phyloP scores from a whole-genome alignment of 2,113 vertebrate species.

The Petrocephalus microphthalmus region DNA sequence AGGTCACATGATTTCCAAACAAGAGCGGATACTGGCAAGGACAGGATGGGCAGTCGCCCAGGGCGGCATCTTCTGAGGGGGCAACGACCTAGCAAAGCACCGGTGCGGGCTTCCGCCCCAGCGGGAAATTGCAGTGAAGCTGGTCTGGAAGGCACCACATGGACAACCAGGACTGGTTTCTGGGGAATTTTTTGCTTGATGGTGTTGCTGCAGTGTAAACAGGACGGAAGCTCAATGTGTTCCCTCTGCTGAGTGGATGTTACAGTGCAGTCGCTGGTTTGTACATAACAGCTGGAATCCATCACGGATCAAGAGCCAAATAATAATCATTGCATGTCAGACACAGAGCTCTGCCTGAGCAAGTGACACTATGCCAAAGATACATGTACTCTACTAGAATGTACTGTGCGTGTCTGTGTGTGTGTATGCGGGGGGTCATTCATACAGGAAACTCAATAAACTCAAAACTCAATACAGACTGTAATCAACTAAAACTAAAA shows the following conservation, averaged over 20 bases:
- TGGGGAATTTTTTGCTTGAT: background rate
- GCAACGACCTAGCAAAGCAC: background rate
- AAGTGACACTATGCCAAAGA: background rate
- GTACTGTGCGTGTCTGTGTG: too few species aligned
- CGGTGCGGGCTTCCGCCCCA: background rate
- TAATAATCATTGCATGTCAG: background rate
- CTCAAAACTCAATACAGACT: too few species aligned
- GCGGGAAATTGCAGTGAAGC: background rate
- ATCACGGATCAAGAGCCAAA: background rate
- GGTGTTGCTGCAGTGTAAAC: background rate
- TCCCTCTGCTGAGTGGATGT: background rate
- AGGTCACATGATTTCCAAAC: background rate
- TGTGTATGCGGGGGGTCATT: too few species aligned
- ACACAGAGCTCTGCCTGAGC: background rate
- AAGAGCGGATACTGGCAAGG: background rate
- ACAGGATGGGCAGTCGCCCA: background rate
- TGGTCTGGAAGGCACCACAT: background rate
- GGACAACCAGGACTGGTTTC: background rate
- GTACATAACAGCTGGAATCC: background rate
- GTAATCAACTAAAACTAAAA: too few species aligned
- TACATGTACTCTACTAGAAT: background rate
- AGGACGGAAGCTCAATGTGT: background rate
- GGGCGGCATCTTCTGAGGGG: conserved; percentile 1
- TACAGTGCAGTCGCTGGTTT: background rate
- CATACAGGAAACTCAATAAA: too few species aligned